Conservation (phyloP, 1,140 invertebrate genomes). For the Atta colombica region DNA sequence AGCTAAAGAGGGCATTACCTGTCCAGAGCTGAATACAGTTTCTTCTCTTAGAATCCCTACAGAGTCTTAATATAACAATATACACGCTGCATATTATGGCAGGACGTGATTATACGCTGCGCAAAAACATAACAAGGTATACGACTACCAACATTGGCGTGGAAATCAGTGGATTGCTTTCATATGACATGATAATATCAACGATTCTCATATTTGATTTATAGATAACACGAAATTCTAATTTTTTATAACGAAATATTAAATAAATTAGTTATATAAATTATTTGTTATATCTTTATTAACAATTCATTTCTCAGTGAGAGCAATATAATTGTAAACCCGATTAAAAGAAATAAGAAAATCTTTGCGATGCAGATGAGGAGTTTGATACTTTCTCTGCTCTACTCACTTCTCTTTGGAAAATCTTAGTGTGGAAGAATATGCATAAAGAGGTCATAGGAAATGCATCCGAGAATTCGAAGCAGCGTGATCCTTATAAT, state of each 20-base stretch:
- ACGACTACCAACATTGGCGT: constrained; percentile 67
- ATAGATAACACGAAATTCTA: neutral
- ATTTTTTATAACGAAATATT: neutral
- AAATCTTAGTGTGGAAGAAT: constrained; percentile 14
- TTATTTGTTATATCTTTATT: neutral
- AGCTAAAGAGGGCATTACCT: constrained; percentile 65
- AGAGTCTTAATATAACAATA: constrained; percentile 78
- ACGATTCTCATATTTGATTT: neutral
- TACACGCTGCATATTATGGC: constrained; percentile 77
- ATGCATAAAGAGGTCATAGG: constrained; percentile 63
- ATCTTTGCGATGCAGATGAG: neutral
- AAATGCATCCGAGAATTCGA: constrained; percentile 59
- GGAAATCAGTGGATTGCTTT: constrained; percentile 47
- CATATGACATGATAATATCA: neutral
- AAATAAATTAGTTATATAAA: neutral
- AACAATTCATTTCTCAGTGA: neutral
- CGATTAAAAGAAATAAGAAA: neutral
- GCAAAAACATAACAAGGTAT: constrained; percentile 83
- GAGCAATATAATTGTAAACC: neutral
- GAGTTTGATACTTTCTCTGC: neutral
- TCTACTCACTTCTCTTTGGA: neutral
- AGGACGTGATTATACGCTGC: constrained; percentile 79
- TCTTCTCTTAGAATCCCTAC: constrained; percentile 54
- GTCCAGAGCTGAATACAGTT: constrained; percentile 53
- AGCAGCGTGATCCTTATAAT: constrained; percentile 65